These are phyloP conservation scores for Psix sp. DNA, from an alignment of 1,140 invertebrate genomes.

Conservation along the genomic window DNA sequence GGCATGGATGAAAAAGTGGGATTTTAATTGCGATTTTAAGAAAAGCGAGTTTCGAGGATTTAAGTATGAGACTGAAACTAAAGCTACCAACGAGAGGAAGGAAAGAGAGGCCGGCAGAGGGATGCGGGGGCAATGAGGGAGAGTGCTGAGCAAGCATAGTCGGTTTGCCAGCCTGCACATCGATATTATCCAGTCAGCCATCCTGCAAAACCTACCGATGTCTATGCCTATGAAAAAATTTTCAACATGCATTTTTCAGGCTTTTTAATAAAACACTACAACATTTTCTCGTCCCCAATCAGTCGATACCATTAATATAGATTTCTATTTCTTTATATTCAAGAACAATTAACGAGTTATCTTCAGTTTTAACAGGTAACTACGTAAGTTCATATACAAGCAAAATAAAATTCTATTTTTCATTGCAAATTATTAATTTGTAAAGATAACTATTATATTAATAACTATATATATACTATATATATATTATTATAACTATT, in stretches of 20 bases:
- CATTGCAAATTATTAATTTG: no score
- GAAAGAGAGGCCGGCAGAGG: slow-evolving; percentile 51
- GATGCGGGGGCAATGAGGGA: slow-evolving; percentile 69
- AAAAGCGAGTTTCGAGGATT: slow-evolving; percentile 61
- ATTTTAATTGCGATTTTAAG: slow-evolving; percentile 59
- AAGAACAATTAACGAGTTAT: no score
- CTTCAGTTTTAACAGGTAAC: no score
- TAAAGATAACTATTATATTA: slow-evolving; percentile 7
- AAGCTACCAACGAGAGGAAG: slow-evolving; percentile 59
- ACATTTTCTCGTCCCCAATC: no score
- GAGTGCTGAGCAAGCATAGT: slow-evolving; percentile 77
- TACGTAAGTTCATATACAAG: no score
- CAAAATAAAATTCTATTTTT: no score
- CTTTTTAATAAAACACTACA: slow-evolving; percentile 14
- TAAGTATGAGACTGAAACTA: slow-evolving; percentile 63
- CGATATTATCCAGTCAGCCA: slow-evolving; percentile 76
- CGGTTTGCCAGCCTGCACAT: slow-evolving; percentile 74
- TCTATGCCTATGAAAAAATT: slow-evolving; percentile 59
- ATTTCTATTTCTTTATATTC: no score
- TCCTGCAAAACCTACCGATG: slow-evolving; percentile 70
- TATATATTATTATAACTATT: slow-evolving; percentile 36
- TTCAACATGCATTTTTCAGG: slow-evolving; percentile 28
- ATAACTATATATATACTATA: slow-evolving; percentile 42
- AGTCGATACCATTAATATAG: no score
- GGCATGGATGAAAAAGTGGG: slow-evolving; percentile 29